A percentile compares a stretch with the other conserved stretches of the same genome.
These are phyloP conservation scores for Hiodon alosoides DNA, from an alignment of 2,113 vertebrate species.

Conservation along the genomic window DNA sequence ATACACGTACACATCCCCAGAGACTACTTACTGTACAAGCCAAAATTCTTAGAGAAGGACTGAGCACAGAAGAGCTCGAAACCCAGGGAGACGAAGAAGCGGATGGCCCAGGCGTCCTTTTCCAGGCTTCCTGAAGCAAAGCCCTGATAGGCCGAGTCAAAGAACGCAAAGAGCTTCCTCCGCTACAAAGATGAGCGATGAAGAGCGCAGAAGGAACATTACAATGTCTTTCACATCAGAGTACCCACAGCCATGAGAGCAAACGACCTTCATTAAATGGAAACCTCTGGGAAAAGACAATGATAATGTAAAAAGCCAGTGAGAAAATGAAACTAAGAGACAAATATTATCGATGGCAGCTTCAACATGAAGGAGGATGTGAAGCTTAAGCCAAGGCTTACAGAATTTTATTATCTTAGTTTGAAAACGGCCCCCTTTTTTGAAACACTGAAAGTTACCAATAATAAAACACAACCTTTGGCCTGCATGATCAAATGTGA, in stretches of 20 bases:
- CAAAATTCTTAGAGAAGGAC: constrained; percentile 99
- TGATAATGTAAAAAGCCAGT: too few relatives aligned
- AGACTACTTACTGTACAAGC: constrained; percentile 86
- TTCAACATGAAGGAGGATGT: too few relatives aligned
- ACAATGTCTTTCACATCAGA: neutral
- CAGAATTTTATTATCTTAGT: too few relatives aligned
- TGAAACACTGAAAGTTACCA: too few relatives aligned
- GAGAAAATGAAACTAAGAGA: too few relatives aligned
- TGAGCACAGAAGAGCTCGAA: constrained; percentile 96
- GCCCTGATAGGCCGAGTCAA: constrained; percentile 97
- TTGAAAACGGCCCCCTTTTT: too few relatives aligned
- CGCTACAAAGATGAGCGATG: constrained; percentile 61
- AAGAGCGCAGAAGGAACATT: neutral
- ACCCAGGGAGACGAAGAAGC: constrained; percentile 88
- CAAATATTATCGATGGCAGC: too few relatives aligned
- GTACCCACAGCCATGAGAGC: neutral
- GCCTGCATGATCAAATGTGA: too few relatives aligned
- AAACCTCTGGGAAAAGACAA: too few relatives aligned
- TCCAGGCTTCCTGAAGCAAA: constrained; percentile 90
- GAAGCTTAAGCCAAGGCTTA: too few relatives aligned
- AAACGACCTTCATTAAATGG: neutral
- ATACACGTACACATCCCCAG: too few relatives aligned
- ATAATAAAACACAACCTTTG: too few relatives aligned
- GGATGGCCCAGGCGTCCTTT: constrained; percentile 89
- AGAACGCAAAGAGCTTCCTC: constrained; percentile 89